Base-by-base conservation (phyloP, 2,888 invertebrate genomes). In the Oscheius sp. region DNA sequence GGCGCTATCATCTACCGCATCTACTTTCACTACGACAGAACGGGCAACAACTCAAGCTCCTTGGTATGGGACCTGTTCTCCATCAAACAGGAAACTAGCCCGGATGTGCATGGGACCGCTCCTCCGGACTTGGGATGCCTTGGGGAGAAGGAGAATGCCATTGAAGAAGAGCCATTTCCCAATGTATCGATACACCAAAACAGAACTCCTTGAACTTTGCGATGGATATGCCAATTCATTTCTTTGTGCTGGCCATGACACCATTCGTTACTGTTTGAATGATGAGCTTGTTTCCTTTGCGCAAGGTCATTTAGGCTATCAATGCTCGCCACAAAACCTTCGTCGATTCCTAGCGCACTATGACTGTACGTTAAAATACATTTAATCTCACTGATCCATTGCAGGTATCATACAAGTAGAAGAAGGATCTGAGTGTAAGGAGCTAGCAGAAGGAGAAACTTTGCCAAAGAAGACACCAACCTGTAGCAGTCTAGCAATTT, bases 211-310 rank as follows among this genome's bases (percentile, higher is more conserved):
- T 23, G 72, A 72, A 25, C 58, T 72, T 27, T 72, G 72, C 27
- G 72, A 72, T 27, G 72, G 72, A 0, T 72, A 72, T 46, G 66
- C 66, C 21, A 72, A 72, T 29, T 43, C 66, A 21, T 64, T 66
- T 46, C 55, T 66, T 2, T 72, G 72, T 64, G 72, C 72, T 1
- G 64, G 64, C 13, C 46, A 56, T 16, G 49, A 46, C 23, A 43
- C 53, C 18, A 72, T 72, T 21, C 43, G 64, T 16, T 45, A 41
- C 21, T 72, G 72, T 25, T 21, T 66, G 16, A 53, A 66, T 29
- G 72, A 72, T n/a, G 53, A 72, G 23, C 49, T 66, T 52, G 72
- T 72, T 16, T 27, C 55, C 29, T 64, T 66, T 43, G 64, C 66
- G 18, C 72, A 72, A 43, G 72, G 58, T 16, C 66, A 66, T 45